A percentile compares a stretch with the other conserved stretches of the same genome.
Evolutionary conservation across 2,113 vertebrate genomes (phyloP).

Genomic region (Alaudala cheleensis): DNA sequence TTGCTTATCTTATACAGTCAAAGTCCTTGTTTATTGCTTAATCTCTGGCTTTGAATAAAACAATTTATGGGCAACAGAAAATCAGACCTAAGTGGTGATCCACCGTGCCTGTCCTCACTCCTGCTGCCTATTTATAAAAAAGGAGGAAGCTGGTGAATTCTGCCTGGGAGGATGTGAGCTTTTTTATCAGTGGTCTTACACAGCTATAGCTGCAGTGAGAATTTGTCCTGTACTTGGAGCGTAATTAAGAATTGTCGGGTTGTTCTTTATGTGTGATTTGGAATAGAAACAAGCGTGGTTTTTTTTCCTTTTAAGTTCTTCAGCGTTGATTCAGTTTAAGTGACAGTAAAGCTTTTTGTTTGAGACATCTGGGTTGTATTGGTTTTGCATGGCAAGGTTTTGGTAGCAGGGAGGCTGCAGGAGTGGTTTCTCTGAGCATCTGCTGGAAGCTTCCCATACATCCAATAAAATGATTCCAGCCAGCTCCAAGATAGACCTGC

Average conservation of each 20-base stretch:
- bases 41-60: background rate
- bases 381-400: background rate
- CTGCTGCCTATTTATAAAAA: background rate
- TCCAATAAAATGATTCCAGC: background rate
- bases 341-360: background rate
- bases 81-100: background rate
- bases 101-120: background rate
- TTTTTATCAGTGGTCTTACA: background rate
- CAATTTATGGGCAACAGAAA: background rate
- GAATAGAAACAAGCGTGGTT: background rate
- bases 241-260: background rate
- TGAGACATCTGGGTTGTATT: background rate
- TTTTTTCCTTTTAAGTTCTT: background rate
- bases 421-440: background rate
- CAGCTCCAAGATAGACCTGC: background rate
- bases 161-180: background rate
- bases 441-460: background rate
- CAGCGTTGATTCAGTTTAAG: background rate
- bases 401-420: background rate
- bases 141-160: background rate
- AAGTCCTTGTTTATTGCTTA: background rate
- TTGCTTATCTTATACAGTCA: background rate
- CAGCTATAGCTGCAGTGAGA: background rate
- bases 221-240: background rate
- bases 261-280: background rate